Evolutionary conservation across 2,113 vertebrate species (phyloP).

Genomic region (Pterocles orientalis): DNA sequence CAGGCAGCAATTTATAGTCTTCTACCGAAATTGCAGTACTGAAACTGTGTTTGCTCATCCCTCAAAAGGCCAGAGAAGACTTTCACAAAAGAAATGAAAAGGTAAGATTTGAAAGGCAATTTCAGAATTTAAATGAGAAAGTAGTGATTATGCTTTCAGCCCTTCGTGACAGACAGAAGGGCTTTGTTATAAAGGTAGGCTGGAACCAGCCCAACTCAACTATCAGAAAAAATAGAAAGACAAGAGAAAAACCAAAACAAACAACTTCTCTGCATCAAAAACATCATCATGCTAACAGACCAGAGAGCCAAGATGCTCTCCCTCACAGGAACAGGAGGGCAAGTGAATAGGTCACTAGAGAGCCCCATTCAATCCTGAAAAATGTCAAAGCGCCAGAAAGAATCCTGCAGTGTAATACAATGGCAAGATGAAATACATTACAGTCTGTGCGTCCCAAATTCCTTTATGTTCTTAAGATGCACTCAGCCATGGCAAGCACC

Average conservation of each 20-base stretch:
- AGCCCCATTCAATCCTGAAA: background rate
- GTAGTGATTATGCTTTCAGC: constrained; percentile 4
- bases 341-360: background rate
- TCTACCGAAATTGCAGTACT: background rate
- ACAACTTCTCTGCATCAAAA: background rate
- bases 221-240: background rate
- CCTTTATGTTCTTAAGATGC: background rate
- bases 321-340: background rate
- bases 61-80: constrained; percentile 31
- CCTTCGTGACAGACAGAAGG: background rate
- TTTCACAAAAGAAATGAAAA: constrained; percentile 29
- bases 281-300: background rate
- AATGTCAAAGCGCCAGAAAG: background rate
- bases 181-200: background rate
- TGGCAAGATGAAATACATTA: background rate
- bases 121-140: constrained; percentile 35
- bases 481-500: background rate
- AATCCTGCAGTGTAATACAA: background rate
- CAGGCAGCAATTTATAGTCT: background rate
- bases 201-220: background rate
- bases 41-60: constrained; percentile 32
- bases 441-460: background rate
- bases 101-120: constrained; percentile 37
- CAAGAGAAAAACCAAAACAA: background rate
- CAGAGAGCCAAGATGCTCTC: background rate